Percentiles rank a stretch among this genome's conserved stretches.
Evolutionary conservation across 1,140 invertebrate species (phyloP).

Genomic region (Drosophila watanabei): DNA sequence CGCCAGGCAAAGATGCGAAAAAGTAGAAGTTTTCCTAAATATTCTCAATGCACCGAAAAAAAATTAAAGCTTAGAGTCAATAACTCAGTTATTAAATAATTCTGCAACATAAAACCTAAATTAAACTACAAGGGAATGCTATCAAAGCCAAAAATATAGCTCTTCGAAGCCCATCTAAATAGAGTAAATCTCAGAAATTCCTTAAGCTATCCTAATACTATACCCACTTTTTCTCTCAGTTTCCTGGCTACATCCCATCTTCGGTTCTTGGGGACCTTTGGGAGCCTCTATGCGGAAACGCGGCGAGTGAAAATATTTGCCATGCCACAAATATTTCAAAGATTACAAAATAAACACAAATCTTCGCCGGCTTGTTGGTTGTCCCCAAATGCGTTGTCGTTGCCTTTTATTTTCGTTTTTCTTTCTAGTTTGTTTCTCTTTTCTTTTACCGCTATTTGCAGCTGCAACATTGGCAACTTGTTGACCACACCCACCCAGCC

Average conservation of each 20-base stretch:
- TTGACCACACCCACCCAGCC: constrained; percentile 48
- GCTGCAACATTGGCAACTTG: constrained; percentile 46
- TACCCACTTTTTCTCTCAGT: background rate
- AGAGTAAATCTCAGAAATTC: background rate
- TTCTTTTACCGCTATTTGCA: constrained; percentile 68
- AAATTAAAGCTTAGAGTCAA: background rate
- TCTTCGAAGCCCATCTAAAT: background rate
- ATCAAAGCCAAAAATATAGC: no score
- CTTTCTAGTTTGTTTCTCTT: constrained; percentile 3
- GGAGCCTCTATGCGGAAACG: constrained; percentile 63
- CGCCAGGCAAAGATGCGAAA: constrained; percentile 55
- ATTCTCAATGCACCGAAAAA: constrained; percentile 31
- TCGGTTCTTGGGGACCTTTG: constrained; percentile 1
- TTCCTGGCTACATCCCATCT: constrained; percentile 1
- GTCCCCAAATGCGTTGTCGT: constrained; percentile 51
- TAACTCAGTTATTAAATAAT: background rate
- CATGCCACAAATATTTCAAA: constrained; percentile 83
- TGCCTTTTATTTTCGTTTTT: constrained; percentile 22
- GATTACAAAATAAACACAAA: constrained; percentile 83
- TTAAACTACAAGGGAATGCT: no score
- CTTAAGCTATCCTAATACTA: no score
- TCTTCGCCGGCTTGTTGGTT: constrained; percentile 60
- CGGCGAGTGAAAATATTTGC: constrained; percentile 74
- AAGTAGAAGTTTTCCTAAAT: constrained; percentile 79
- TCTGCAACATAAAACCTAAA: no score